Percentiles rank a stretch among this genome's conserved stretches.
phyloP scores from a whole-genome alignment of 2,888 invertebrate species.

The Rosalia funebris region DNA sequence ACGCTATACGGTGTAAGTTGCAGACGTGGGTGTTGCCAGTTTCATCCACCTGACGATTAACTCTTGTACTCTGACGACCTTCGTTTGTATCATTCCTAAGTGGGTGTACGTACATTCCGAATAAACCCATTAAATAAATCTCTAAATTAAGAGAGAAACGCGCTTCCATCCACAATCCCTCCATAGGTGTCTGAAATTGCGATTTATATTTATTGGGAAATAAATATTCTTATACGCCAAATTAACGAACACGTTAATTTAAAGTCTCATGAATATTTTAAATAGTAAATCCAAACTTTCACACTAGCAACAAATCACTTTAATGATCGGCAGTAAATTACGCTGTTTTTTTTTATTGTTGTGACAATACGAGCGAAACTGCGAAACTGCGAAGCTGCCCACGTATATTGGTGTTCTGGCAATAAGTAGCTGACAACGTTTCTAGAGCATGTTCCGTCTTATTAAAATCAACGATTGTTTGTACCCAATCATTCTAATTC shows the following conservation, averaged over 20 bases:
- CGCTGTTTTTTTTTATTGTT: slow-evolving; percentile 1
- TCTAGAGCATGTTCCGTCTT: not conserved
- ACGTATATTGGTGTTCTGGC: not conserved
- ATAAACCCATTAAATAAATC: slow-evolving; percentile 11
- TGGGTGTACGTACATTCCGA: slow-evolving; percentile 4
- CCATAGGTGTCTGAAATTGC: too few species aligned
- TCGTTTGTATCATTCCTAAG: too few species aligned
- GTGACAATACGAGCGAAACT: not conserved
- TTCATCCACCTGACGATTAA: slow-evolving; percentile 37
- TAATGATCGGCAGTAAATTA: slow-evolving; percentile 6
- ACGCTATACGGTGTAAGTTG: slow-evolving; percentile 37
- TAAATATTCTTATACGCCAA: too few species aligned
- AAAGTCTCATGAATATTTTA: slow-evolving; percentile 19
- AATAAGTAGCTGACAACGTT: not conserved
- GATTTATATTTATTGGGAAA: too few species aligned
- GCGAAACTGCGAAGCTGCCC: not conserved
- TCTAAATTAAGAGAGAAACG: slow-evolving; percentile 5
- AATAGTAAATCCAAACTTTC: slow-evolving; percentile 7
- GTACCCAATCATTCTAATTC: not conserved
- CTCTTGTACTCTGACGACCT: slow-evolving; percentile 31
- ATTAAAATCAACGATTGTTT: not conserved
- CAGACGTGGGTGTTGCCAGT: slow-evolving; percentile 33
- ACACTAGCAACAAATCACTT: slow-evolving; percentile 9
- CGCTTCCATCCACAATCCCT: too few species aligned
- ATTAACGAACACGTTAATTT: slow-evolving; percentile 7